Evolutionary conservation across 2,888 invertebrate genomes (phyloP), one percentile per base, ranked within the genome.

Genomic region (Eupithecia abbreviata): DNA sequence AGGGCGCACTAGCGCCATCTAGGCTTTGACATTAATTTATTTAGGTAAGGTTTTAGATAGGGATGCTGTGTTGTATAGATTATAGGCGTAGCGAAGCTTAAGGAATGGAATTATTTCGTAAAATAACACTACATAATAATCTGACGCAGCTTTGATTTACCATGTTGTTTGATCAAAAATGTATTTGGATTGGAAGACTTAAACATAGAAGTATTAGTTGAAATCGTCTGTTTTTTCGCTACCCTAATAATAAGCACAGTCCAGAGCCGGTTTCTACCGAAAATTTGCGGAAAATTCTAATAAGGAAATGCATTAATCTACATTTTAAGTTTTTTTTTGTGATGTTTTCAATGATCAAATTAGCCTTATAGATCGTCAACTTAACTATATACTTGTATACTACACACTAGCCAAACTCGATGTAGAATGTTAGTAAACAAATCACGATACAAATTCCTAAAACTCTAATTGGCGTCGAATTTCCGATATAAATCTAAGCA

Each of bases 11-110:
- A 82, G 85, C 86, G 82, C 84, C 83, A 81, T 70, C 77, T 84
- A 84, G 82, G 83, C 83, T 83, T 85, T 76, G 85, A 85, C 85
- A 79, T 87, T 90, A 89, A 91, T 90, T 91, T 90, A 90, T 89
- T 90, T 90, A 90, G 88, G 78, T 73, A 91, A 90, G 83, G 77
- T 77, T 85, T 85, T 83, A 86, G 79, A 81, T 91, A 91, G 89
- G 83, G 83, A 83, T 70, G 30, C 47, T 51, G 75, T 58, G 72
- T 55, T 77, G 18, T 62, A 58, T 58, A 30, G 62, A 62, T 62
- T 58, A 4, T 12, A 62, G 62, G 62, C 10, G 62, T 62, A 30
- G 62, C 62, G 62, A 62, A 62, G 12, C 4, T 30, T 62, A n/a
- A 6, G 58, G 2, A 3, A 62, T 30, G 30, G 10, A 18, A 30